Evolutionary conservation across 2,113 vertebrate genomes (phyloP), one percentile per base, ranked within the genome.

Genomic region (Cyprichromis sp.): DNA sequence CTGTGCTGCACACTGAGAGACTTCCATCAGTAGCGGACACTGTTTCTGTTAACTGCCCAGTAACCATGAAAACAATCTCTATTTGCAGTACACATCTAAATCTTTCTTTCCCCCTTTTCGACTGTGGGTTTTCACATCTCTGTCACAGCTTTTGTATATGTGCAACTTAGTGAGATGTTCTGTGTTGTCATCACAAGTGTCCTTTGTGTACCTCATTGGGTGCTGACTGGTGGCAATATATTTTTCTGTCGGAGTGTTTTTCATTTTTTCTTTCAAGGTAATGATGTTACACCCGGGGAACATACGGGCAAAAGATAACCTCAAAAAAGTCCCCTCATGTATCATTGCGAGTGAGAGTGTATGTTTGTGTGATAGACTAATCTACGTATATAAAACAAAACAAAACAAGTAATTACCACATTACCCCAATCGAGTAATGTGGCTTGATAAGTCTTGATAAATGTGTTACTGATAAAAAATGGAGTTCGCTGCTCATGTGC

Each of bases 41-140:
- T 68, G 29, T 84, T 87, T 53, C 29, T 52, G 24, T 42, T 6
- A n/a, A n/a, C 36, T 71, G 12, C 6, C 5, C 13, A 5, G 63
- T 54, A 50, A 90, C 73, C 42, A 52, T 82, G 71, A 34, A 50
- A n/a, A 78, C 47, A 5, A 52, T 78, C 42, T 78, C 16, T 8
- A 78, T 31, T 50, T 78, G 9, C 9, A 78, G 24, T 50, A 19
- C 24, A 0, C 24, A 31, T 19, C 42, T n/a, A 47, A 78, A 50
- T 50, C 24, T 50, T 50, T 50, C 42, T 12, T 76, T 8, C 9
- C 8, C 14, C 10, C 19, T 21, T 78, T 78, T 78, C 14, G 16
- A 26, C 71, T 76, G 2, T 19, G 24, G 1, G 6, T 0, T 76
- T 45, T 16, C 66, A 24, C 38, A 24, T 6, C 10, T 38, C 61